Conservation (phyloP, 2,797 vertebrate species). For the Prionace glauca region DNA sequence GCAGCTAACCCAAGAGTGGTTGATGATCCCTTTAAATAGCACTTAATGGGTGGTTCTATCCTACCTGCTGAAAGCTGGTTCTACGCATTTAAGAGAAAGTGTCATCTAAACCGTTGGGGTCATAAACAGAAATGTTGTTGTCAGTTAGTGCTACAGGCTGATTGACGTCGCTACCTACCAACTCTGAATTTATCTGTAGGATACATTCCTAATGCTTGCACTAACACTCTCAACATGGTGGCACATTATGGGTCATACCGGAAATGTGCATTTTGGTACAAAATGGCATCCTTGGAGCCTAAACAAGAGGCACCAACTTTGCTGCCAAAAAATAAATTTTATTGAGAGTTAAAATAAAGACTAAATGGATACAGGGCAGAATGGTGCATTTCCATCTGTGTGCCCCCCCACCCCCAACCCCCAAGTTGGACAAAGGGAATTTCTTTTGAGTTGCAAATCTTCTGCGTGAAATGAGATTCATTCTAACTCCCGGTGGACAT, state of each 20-base stretch:
- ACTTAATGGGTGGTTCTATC: background rate
- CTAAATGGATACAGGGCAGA: background rate
- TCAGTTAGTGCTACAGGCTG: background rate
- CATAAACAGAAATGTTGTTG: background rate
- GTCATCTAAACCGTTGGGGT: background rate
- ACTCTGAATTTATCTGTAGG: background rate
- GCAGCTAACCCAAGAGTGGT: background rate
- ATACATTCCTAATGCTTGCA: background rate
- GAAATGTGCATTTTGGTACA: background rate
- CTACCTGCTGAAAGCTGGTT: background rate
- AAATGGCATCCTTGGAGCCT: background rate
- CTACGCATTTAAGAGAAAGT: background rate
- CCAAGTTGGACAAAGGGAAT: background rate
- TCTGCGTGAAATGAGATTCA: background rate
- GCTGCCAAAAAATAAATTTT: background rate
- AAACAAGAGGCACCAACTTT: background rate
- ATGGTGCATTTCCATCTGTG: background rate
- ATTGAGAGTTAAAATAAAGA: background rate
- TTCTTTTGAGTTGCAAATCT: background rate
- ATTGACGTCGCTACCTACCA: background rate
- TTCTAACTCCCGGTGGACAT: background rate
- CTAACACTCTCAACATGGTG: background rate
- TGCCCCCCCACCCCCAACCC: too few relatives aligned
- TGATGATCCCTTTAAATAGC: background rate
- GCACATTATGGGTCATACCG: too few relatives aligned